A percentile compares a stretch with the other conserved stretches of the same genome.
phyloP scores from a whole-genome alignment of 2,113 vertebrate genomes.

The Sialia sialis region DNA sequence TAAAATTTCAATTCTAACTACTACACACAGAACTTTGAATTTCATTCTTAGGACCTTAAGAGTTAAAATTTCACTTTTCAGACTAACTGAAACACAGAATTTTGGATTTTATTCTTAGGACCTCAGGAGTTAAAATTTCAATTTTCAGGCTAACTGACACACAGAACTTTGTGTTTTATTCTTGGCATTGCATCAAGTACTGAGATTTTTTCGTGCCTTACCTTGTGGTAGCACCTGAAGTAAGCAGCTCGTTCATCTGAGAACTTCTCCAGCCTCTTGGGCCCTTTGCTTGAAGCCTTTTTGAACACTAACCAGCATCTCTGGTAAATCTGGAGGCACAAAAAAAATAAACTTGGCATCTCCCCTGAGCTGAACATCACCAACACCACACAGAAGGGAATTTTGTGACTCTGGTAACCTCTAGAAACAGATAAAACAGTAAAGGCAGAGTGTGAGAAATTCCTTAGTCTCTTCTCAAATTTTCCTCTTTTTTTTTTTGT shows the following conservation, averaged over 20 bases:
- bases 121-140: too few species aligned
- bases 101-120: not conserved
- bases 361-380: not conserved
- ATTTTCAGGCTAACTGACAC: too few species aligned
- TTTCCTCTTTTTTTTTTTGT: not conserved
- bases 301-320: slow-evolving; percentile 85
- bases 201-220: not conserved
- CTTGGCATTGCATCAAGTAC: too few species aligned
- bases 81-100: too few species aligned
- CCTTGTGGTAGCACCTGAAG: slow-evolving; percentile 84
- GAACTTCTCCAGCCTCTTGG: slow-evolving; percentile 84
- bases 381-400: not conserved
- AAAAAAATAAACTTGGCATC: not conserved
- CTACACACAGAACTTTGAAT: not conserved
- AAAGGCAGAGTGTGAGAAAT: not conserved
- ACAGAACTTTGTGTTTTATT: not conserved
- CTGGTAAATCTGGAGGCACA: slow-evolving; percentile 80
- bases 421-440: not conserved
- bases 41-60: not conserved
- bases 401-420: not conserved
- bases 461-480: not conserved
- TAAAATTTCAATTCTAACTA: not conserved
- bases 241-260: slow-evolving; percentile 83
- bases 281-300: slow-evolving; percentile 85
- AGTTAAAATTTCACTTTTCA: too few species aligned